Evolutionary conservation across 1,140 invertebrate genomes (phyloP).

Genomic region (Pantala flavescens): DNA sequence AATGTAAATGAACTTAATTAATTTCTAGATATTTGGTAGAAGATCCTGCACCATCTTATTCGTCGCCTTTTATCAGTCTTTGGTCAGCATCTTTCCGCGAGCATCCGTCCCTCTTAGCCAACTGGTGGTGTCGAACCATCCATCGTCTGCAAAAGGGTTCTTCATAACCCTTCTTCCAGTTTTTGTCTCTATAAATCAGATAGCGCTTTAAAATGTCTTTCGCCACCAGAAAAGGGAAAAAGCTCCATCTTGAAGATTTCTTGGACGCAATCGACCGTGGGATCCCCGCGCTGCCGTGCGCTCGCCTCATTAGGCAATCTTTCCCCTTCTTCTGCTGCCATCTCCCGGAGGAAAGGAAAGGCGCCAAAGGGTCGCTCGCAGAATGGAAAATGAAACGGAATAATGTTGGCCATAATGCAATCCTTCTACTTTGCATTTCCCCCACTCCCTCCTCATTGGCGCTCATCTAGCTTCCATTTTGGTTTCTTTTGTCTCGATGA

Average conservation of each 20-base stretch:
- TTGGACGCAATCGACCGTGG: neutral
- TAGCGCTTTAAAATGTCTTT: neutral
- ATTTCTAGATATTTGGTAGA: no score
- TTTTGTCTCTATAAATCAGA: neutral
- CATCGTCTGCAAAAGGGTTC: neutral
- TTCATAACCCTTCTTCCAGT: neutral
- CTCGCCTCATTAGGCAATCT: neutral
- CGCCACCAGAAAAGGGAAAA: neutral
- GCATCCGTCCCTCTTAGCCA: no score
- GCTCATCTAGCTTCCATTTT: no score
- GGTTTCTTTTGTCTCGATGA: no score
- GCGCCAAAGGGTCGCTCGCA: neutral
- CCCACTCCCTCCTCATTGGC: neutral
- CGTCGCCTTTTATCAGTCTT: no score
- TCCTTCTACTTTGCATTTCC: neutral
- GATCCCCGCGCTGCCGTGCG: neutral
- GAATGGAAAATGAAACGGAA: slow-evolving; percentile 1
- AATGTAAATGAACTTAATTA: no score
- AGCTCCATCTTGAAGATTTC: neutral
- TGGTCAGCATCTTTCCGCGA: no score
- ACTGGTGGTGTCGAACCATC: neutral
- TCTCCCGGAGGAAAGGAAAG: neutral
- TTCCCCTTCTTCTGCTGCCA: neutral
- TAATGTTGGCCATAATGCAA: neutral
- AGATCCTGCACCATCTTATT: no score